Conservation (phyloP, 2,888 invertebrate species). For the Sicus ferrugineus region DNA sequence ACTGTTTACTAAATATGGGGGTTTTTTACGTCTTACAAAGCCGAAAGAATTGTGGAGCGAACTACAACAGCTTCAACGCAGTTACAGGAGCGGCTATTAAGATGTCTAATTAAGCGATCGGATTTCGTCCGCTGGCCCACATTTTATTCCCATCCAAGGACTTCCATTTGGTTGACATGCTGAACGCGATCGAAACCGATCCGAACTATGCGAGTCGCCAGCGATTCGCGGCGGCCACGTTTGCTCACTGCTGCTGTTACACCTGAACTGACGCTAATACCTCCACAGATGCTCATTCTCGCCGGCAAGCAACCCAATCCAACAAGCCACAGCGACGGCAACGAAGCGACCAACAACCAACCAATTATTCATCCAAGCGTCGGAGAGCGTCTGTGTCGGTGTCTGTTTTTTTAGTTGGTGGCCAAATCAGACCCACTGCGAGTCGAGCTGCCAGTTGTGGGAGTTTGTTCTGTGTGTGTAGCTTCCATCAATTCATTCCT, state of each 20-base stretch:
- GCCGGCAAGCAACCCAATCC: constrained; percentile 14
- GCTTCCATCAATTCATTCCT: neutral
- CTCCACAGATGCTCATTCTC: constrained; percentile 10
- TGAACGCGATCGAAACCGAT: too few species aligned
- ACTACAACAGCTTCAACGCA: too few species aligned
- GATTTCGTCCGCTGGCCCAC: neutral
- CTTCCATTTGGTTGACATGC: neutral
- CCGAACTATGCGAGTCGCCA: neutral
- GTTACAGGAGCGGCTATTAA: too few species aligned
- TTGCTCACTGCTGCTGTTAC: constrained; percentile 43
- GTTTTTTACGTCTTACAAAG: neutral
- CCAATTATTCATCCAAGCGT: constrained; percentile 30
- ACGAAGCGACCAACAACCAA: constrained; percentile 20
- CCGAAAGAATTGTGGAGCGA: too few species aligned
- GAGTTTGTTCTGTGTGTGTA: neutral
- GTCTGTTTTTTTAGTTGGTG: constrained; percentile 13
- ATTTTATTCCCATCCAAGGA: neutral
- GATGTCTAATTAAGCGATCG: neutral
- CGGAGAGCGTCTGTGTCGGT: constrained; percentile 12
- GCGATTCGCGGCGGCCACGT: constrained; percentile 10
- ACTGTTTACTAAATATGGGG: neutral
- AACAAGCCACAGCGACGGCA: neutral
- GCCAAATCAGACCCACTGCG: constrained; percentile 15
- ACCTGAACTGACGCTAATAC: constrained; percentile 49
- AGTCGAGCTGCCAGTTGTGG: constrained; percentile 4